phyloP scores from a whole-genome alignment of 2,113 vertebrate genomes.

The Periophthalmus modestus region DNA sequence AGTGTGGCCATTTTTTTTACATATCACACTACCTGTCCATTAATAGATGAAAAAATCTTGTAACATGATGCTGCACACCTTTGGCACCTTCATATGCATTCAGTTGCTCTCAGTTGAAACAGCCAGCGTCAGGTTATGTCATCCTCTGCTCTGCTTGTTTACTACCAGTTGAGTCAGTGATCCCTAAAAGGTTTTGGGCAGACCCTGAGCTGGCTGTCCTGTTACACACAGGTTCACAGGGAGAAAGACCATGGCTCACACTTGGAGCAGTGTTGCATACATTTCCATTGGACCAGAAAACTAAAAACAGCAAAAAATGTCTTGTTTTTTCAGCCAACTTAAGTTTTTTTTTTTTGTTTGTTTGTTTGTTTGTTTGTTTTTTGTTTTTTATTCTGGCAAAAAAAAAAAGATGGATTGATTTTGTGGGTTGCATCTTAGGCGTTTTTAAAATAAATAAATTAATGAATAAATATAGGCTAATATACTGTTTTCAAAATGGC shows the following conservation, averaged over 20 bases:
- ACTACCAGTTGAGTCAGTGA: constrained; percentile 11
- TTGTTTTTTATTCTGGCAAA: neutral
- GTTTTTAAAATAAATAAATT: neutral
- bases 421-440: neutral
- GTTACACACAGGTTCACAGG: constrained; percentile 3
- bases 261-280: constrained; percentile 4
- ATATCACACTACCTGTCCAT: neutral
- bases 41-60: neutral
- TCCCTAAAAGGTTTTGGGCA: constrained; percentile 15
- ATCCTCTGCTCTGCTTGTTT: constrained; percentile 19
- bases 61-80: neutral
- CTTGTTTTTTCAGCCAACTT: constrained; percentile 5
- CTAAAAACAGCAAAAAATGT: neutral
- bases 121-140: neutral
- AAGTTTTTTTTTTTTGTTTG: neutral
- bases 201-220: constrained; percentile 1
- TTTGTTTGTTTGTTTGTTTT: neutral
- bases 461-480: neutral
- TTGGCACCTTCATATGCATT: neutral
- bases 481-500: neutral
- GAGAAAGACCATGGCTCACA: constrained; percentile 2
- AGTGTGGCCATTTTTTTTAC: neutral
- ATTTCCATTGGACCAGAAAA: constrained; percentile 5
- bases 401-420: neutral
- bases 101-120: neutral